Base-by-base conservation (phyloP, 1,140 invertebrate species). In the Philopotamus ludificatus region DNA sequence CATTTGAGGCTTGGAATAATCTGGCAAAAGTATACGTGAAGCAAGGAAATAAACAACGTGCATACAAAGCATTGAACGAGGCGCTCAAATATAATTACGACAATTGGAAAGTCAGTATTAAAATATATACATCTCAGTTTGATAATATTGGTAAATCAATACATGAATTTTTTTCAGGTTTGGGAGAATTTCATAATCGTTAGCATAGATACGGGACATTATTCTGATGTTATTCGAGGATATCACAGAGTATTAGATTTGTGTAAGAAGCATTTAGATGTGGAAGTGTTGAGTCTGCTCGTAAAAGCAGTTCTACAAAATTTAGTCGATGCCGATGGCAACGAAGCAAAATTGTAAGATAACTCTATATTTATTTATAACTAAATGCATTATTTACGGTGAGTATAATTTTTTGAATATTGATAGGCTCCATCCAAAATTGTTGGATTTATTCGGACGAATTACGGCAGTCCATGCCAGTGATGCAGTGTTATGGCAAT, bases 1-100 rank as follows among this genome's bases (percentile, higher is more conserved):
- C 90, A 66, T 98, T 94, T 76, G 94, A 98, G 79, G 94, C 93
- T 0, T 99, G 97, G 97, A 98, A 97, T 78, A 99, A 99, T 79
- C 80, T 99, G 51, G 92, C 94, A 9, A 94, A 95, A 75, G 93
- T 92, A 2, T 95, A 97, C 71, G 88, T 95, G 4, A 90, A 93
- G 72, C 77, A 92, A 53, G 88, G 91, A 0, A 87, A 98, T 70
- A 97, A 97, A 81, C 72, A 82, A 9, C 84, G 91, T 67, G 95
- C 95, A 0, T 92, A 91, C 79, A 85, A 85, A 54, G 87, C 90
- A 16, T 75, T 97, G 0, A 87, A 91, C 70, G 95, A 99, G 79
- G 91, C 97, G 0, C 75, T 97, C 0, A 92, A 93, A 76, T 97
- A 89, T 81, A 95, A 95, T 78, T 97, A 89, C 79, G 93, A 97